phyloP scores from a whole-genome alignment of 2,797 vertebrate genomes.

The Salmo trutta region DNA sequence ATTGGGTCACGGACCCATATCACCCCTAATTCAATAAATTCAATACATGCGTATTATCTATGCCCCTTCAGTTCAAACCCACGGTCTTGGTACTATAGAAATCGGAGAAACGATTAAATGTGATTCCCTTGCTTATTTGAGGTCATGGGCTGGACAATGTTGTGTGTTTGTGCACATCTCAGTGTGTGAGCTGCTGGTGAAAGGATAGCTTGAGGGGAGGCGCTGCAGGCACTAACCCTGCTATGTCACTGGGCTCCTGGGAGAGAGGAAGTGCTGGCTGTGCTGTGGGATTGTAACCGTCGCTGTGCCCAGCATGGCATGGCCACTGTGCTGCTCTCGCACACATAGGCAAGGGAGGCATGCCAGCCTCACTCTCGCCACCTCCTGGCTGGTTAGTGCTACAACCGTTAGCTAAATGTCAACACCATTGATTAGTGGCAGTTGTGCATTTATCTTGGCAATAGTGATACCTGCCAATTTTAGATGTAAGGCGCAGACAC shows the following conservation, averaged over 20 bases:
- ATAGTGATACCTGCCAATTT: not conserved
- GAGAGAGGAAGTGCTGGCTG: conserved; percentile 79
- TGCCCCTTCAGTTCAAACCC: not conserved
- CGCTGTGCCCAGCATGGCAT: conserved; percentile 78
- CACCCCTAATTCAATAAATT: not conserved
- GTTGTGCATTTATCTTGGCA: not conserved
- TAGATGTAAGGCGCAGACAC: not conserved
- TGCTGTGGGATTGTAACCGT: conserved; percentile 75
- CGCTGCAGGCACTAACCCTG: conserved; percentile 55
- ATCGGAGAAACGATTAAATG: no score
- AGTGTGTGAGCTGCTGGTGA: not conserved
- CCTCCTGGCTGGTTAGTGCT: conserved; percentile 63
- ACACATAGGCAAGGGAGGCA: conserved; percentile 49
- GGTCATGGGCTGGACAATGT: conserved; percentile 36
- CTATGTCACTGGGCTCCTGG: conserved; percentile 75
- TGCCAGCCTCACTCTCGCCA: conserved; percentile 69
- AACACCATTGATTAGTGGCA: not conserved
- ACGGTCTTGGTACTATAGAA: conserved; percentile 13
- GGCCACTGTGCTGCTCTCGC: conserved; percentile 64
- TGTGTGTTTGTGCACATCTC: not conserved
- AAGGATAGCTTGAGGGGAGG: conserved; percentile 63
- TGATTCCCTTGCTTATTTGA: conserved; percentile 25
- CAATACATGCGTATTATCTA: not conserved
- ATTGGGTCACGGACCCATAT: not conserved
- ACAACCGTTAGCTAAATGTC: conserved; percentile 19